phyloP scores from a whole-genome alignment of 2,113 vertebrate species.

The Atherinomorus stipes region DNA sequence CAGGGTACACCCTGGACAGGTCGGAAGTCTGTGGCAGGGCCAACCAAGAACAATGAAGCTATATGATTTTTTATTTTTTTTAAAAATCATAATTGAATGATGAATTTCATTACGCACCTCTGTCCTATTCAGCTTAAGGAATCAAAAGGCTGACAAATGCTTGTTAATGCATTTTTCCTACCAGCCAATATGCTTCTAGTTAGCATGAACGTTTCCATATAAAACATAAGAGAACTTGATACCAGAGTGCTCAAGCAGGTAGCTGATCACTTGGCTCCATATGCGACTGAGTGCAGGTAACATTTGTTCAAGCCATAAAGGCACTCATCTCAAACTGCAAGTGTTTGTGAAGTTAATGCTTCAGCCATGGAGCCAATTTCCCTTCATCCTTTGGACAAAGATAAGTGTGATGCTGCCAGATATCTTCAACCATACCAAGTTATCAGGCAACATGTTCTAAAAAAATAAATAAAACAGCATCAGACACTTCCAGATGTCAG shows the following conservation, averaged over 20 bases:
- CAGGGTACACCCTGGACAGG: too few relatives aligned
- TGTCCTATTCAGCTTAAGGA: not conserved
- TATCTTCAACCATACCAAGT: too few relatives aligned
- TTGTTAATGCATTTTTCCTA: slow-evolving; percentile 26
- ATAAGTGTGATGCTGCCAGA: too few relatives aligned
- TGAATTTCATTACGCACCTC: not conserved
- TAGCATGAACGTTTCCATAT: slow-evolving; percentile 29
- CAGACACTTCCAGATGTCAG: not conserved
- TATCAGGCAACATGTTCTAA: too few relatives aligned
- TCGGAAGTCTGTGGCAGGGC: too few relatives aligned
- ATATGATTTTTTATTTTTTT: too few relatives aligned
- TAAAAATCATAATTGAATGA: too few relatives aligned
- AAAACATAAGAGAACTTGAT: slow-evolving; percentile 32
- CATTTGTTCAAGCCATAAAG: slow-evolving; percentile 29
- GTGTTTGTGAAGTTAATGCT: too few relatives aligned
- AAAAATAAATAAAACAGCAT: slow-evolving; percentile 9
- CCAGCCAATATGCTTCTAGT: slow-evolving; percentile 11
- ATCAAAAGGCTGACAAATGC: slow-evolving; percentile 40
- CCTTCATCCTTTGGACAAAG: too few relatives aligned
- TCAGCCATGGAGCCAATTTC: not conserved
- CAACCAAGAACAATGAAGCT: too few relatives aligned
- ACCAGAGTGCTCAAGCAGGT: slow-evolving; percentile 9
- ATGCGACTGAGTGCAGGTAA: slow-evolving; percentile 21
- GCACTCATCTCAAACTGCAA: slow-evolving; percentile 10
- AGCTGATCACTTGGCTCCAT: slow-evolving; percentile 21